These are phyloP conservation scores for Manacus vitellinus DNA, from an alignment of 2,113 vertebrate genomes.

Conservation along the genomic window DNA sequence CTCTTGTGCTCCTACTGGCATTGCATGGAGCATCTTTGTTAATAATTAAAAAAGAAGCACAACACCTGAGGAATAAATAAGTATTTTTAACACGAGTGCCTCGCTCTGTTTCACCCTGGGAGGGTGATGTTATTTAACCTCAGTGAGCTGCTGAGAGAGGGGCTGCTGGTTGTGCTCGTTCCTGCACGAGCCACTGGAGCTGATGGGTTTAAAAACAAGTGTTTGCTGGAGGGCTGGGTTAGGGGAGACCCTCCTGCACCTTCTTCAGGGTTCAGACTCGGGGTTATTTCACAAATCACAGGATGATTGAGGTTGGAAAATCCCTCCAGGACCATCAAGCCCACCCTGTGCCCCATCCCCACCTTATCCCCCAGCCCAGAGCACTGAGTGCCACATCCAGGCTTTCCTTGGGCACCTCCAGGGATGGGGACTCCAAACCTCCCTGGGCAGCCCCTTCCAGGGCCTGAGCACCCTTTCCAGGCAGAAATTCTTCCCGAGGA, in stretches of 20 bases:
- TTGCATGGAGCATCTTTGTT: neutral
- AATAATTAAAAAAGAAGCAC: neutral
- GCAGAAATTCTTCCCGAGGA: neutral
- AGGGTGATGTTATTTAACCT: neutral
- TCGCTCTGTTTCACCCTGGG: neutral
- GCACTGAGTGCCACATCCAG: neutral
- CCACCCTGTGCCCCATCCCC: neutral
- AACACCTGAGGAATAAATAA: neutral
- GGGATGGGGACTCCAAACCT: neutral
- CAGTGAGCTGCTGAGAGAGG: neutral
- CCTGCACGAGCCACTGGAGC: rapidly evolving
- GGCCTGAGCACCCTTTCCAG: neutral
- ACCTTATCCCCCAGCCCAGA: neutral
- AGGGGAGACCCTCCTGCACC: neutral
- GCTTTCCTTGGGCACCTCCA: too few relatives aligned
- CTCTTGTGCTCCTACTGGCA: neutral
- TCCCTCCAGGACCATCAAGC: rapidly evolving
- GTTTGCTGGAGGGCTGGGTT: neutral
- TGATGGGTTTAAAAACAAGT: rapidly evolving
- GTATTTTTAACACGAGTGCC: neutral
- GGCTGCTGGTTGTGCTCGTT: rapidly evolving
- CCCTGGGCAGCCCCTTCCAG: neutral
- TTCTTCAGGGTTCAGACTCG: neutral
- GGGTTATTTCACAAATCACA: neutral
- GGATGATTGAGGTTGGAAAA: neutral